Evolutionary conservation across 2,797 vertebrate genomes (phyloP).

Genomic region (Buceros bicornis): DNA sequence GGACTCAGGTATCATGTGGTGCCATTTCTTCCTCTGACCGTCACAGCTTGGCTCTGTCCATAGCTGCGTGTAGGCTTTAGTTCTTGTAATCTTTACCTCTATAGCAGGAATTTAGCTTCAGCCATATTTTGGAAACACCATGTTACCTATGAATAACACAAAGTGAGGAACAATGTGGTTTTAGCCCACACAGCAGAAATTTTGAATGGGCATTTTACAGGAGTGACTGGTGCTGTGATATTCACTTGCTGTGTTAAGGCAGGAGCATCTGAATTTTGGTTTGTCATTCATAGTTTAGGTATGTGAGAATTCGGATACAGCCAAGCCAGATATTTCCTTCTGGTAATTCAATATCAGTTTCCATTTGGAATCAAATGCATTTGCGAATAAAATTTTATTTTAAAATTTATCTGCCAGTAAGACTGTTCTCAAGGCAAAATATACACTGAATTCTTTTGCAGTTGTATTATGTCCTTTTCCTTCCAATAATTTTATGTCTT

Average conservation of each 20-base stretch:
- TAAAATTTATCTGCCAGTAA: constrained; percentile 5
- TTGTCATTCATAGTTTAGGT: not conserved
- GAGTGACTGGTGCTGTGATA: not conserved
- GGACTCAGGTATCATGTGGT: not conserved
- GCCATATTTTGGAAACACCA: not conserved
- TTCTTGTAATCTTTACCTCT: not conserved
- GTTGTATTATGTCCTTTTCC: not conserved
- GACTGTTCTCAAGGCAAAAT: not conserved
- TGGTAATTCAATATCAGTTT: not conserved
- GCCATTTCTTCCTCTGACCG: not conserved
- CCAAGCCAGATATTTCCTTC: not conserved
- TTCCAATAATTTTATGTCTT: not conserved
- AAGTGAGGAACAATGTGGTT: not conserved
- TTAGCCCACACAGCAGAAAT: not conserved
- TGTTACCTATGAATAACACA: not conserved
- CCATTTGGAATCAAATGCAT: not conserved
- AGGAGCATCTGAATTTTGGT: not conserved
- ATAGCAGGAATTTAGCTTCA: not conserved
- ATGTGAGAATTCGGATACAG: not conserved
- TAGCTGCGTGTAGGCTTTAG: not conserved
- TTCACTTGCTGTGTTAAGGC: not conserved
- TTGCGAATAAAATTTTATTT: not conserved
- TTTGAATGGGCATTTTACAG: not conserved
- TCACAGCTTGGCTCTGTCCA: not conserved
- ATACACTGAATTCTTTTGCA: not conserved